Conservation (phyloP, 2,888 invertebrate genomes). For the Candidula unifasciata region DNA sequence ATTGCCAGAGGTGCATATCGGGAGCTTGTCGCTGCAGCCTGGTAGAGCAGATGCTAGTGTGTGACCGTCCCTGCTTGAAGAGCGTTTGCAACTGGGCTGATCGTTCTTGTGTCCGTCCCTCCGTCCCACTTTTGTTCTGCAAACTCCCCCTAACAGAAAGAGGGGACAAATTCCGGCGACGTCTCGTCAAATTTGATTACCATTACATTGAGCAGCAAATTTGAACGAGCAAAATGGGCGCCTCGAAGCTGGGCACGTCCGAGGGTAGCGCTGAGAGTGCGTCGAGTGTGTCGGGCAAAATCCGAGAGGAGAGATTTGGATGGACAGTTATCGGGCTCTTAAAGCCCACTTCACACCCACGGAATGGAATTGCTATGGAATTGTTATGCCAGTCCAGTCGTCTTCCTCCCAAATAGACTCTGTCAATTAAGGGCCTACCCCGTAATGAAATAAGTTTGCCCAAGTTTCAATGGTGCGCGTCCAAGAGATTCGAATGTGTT, state of each 20-base stretch:
- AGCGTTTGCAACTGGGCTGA: slow-evolving; percentile 12
- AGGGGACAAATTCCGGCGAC: slow-evolving; percentile 41
- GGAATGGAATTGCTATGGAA: slow-evolving; percentile 41
- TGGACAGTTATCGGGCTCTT: slow-evolving; percentile 50
- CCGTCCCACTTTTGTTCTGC: background rate
- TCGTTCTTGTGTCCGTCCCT: background rate
- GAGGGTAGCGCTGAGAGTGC: slow-evolving; percentile 30
- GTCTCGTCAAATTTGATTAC: slow-evolving; percentile 46
- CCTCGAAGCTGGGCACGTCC: slow-evolving; percentile 43
- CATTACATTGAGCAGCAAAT: slow-evolving; percentile 48
- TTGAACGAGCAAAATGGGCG: slow-evolving; percentile 45
- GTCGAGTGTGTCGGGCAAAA: slow-evolving; percentile 37
- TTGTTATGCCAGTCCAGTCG: slow-evolving; percentile 46
- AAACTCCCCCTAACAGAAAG: background rate
- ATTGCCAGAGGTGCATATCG: too few species aligned
- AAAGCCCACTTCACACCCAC: slow-evolving; percentile 37
- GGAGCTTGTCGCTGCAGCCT: background rate
- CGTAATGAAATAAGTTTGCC: slow-evolving; percentile 47
- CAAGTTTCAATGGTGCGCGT: slow-evolving; percentile 24
- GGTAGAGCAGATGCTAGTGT: slow-evolving; percentile 10
- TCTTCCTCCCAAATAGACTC: slow-evolving; percentile 41
- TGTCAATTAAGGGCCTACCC: slow-evolving; percentile 50
- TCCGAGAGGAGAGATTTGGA: slow-evolving; percentile 45
- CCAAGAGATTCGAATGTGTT: slow-evolving; percentile 19
- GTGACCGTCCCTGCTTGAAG: background rate